Evolutionary conservation across 2,113 vertebrate genomes (phyloP).

Genomic region (Semnornis frantzii): DNA sequence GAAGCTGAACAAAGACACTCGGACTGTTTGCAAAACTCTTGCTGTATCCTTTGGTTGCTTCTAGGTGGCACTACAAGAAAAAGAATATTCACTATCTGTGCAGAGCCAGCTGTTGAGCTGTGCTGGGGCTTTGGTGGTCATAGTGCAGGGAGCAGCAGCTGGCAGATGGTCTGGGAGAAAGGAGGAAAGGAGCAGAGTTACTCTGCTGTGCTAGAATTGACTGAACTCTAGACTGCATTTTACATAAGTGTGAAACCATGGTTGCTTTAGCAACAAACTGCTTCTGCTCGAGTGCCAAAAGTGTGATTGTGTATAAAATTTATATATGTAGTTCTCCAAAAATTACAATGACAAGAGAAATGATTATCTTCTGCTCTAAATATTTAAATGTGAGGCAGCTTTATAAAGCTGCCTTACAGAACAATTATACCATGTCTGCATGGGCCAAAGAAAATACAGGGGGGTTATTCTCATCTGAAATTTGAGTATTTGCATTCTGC

Average conservation of each 20-base stretch:
- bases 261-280: not conserved
- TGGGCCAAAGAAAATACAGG: not conserved
- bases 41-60: slow-evolving; percentile 38
- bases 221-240: not conserved
- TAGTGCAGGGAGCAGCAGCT: not conserved
- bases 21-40: not conserved
- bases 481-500: not conserved
- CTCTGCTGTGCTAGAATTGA: not conserved
- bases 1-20: not conserved
- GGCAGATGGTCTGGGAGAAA: not conserved
- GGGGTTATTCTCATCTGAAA: not conserved
- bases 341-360: not conserved
- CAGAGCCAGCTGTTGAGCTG: not conserved
- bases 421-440: not conserved
- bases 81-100: not conserved
- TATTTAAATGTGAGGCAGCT: not conserved
- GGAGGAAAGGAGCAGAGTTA: not conserved
- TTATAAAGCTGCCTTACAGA: not conserved
- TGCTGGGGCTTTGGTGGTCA: not conserved
- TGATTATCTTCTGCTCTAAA: not conserved
- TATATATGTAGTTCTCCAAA: not conserved
- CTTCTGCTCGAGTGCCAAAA: not conserved
- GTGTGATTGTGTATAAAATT: not conserved
- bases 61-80: slow-evolving; percentile 66
- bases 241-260: not conserved